Base-by-base conservation (phyloP, 2,888 invertebrate species). In the Digitonthophagus gazella region DNA sequence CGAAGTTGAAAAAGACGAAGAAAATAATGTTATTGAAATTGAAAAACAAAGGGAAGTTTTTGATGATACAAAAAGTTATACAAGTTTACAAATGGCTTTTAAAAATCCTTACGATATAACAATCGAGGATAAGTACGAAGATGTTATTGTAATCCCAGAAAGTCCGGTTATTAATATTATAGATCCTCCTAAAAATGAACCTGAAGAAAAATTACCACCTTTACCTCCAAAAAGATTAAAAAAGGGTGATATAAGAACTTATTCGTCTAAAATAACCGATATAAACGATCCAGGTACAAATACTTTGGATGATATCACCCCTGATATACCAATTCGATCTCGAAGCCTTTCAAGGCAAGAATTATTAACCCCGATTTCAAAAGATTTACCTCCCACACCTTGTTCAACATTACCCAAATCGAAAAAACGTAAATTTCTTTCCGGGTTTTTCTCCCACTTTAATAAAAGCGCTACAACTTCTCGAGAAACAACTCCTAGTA, bases 81-180 rank as follows among this genome's bases (percentile, higher is more conserved):
- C 93, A 0, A 94, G 94, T 78, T 83, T 95, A 66, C 95, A 95
- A 78, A 85, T 93, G 78, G 95, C 95, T 0, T 94, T 94, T 84
- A 93, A 90, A 80, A 93, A 95, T 82, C 94, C 94, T 0, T 82
- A 84, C 0, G 80, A 82, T 64, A 78, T 81, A 0, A 75, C 78
- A n/a, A 70, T 71, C 56, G 15, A 28, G 2, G 72, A 69, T 64
- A 74, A 74, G 56, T 84, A 86, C 22, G 88, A 89, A 78, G 89
- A 90, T 74, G 90, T 91, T 75, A 80, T 85, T 72, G 80, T 86
- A 11, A 83, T 83, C 1, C 82, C 84, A 0, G 82, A 82, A 57
- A 81, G 84, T 72, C 84, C 84, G 2, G 78, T 81, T 19, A 81
- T 83, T 28, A 83, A 83, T 69, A 83, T 85, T 77, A 65, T 61